Conservation (phyloP, 2,113 vertebrate genomes). For the Ahaetulla prasina region DNA sequence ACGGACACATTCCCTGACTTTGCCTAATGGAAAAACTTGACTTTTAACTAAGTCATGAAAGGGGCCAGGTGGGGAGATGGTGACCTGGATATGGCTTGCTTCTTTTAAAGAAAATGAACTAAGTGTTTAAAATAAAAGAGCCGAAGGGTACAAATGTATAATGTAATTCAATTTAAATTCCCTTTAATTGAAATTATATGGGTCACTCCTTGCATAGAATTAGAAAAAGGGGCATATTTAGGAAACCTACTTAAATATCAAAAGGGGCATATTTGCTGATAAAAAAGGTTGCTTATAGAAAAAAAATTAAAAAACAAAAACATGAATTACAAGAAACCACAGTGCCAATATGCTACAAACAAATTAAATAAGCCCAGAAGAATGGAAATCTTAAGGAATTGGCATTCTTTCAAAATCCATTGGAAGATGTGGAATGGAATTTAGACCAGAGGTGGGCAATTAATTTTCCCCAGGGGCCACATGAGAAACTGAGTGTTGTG, state of each 20-base stretch:
- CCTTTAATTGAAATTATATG: not conserved
- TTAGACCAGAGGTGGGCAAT: not conserved
- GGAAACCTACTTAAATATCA: not conserved
- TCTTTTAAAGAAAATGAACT: not conserved
- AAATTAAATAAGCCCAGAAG: not conserved
- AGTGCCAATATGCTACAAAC: not conserved
- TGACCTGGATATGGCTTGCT: not conserved
- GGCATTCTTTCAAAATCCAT: not conserved
- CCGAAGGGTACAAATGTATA: not conserved
- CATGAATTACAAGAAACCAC: not conserved
- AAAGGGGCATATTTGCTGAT: not conserved
- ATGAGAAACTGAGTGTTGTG: too few relatives aligned
- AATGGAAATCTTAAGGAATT: not conserved
- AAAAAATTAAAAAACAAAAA: not conserved
- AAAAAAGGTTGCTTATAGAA: not conserved
- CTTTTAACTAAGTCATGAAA: not conserved
- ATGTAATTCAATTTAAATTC: not conserved
- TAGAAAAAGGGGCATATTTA: not conserved
- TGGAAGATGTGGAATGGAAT: not conserved
- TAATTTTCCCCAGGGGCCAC: not conserved
- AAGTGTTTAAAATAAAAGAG: not conserved
- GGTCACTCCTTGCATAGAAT: not conserved
- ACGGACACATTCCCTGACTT: not conserved
- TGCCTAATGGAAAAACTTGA: not conserved
- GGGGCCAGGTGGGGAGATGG: not conserved